A percentile compares a stretch with the other conserved stretches of the same genome.
These are phyloP conservation scores for Ruditapes philippinarum DNA, from an alignment of 1,140 invertebrate genomes.

Conservation along the genomic window DNA sequence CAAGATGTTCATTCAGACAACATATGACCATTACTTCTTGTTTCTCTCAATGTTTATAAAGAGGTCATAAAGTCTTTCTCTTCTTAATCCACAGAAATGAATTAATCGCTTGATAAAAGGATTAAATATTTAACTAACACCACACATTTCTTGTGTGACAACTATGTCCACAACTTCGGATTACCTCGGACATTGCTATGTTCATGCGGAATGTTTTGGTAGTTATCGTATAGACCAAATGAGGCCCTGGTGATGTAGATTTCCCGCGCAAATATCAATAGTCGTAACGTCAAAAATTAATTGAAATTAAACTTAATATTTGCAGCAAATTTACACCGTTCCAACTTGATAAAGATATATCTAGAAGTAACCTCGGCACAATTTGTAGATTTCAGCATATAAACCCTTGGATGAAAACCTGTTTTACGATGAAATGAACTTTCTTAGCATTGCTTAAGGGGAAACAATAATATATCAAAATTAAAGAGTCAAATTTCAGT, in stretches of 20 bases:
- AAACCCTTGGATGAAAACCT: too few species aligned
- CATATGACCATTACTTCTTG: conserved; percentile 50
- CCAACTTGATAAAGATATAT: too few species aligned
- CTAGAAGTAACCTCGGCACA: too few species aligned
- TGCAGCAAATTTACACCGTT: too few species aligned
- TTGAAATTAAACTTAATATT: too few species aligned
- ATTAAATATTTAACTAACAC: conserved; percentile 45
- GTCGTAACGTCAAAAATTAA: too few species aligned
- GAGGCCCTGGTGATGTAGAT: not conserved
- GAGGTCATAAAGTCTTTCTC: conserved; percentile 5
- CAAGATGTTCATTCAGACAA: conserved; percentile 76
- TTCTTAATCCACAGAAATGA: conserved; percentile 27
- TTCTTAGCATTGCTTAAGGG: too few species aligned
- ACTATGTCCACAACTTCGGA: conserved; percentile 67
- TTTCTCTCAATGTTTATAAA: conserved; percentile 27
- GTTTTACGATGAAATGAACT: too few species aligned
- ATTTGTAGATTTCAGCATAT: too few species aligned
- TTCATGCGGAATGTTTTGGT: conserved; percentile 37
- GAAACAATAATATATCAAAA: too few species aligned
- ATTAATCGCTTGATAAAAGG: conserved; percentile 35
- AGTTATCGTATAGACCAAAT: not conserved
- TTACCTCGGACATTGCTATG: conserved; percentile 62
- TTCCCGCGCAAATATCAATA: not conserved
- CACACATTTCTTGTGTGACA: conserved; percentile 58
- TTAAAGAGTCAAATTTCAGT: too few species aligned